Base-by-base conservation (phyloP, 1,140 invertebrate species). In the Drosophila ficusphila region DNA sequence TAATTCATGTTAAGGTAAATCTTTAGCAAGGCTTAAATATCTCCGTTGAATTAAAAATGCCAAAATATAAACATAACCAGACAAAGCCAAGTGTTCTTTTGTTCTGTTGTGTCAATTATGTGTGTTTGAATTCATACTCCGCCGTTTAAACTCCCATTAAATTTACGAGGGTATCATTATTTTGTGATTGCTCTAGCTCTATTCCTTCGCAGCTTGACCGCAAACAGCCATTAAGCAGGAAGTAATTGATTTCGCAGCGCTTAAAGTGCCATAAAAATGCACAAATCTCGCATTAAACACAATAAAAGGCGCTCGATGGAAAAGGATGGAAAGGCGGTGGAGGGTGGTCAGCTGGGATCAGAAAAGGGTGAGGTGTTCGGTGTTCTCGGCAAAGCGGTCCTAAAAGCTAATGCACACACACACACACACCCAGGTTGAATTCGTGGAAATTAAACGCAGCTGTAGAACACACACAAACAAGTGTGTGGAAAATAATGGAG, bases 201-300 rank as follows among this genome's bases (percentile, higher is more conserved):
- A 16, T 29, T 14, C 27, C 12, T n/a, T 16, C 9, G 14, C 39
- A 49, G 44, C 44, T 71, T 67, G 61, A 62, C 76, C 76, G 51
- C 70, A 53, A 79, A 75, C 58, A 60, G 42, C 72, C 60, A 81
- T 76, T 68, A 76, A 81, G 62, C 47, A 33, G 51, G 18, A 44
- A 47, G 56, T 73, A 81, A 81, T 76, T 82, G 67, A 81, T 81
- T 81, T 76, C 67, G 41, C 54, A 82, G 72, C 64, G 52, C 73
- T 81, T 72, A 76, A 82, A 76, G 62, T 58, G 52, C 67, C 77
- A 76, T 81, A 73, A 81, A 81, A 81, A 72, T 76, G 60, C 41
- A 71, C 61, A 76, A 81, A 76, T 81, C 72, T 62, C 54, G 38
- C 54, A 76, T 68, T 76, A 76, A 47, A 54, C 34, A 53, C 60